phyloP scores from a whole-genome alignment of 2,888 invertebrate genomes.

The Polietes domitor region DNA sequence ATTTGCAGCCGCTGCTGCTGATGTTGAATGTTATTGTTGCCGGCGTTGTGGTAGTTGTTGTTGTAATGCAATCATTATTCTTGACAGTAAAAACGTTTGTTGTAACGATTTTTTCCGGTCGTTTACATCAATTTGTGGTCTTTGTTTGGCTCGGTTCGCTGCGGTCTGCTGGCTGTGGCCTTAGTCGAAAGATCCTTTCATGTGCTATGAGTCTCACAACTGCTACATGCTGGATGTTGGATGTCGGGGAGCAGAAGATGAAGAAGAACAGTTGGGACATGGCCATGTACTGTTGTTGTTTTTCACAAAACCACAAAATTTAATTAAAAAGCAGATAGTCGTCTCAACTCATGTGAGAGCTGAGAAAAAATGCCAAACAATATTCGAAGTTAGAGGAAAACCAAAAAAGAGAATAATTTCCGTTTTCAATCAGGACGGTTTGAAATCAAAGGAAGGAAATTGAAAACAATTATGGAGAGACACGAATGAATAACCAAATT shows the following conservation, averaged over 20 bases:
- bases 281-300: too few species aligned
- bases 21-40: conserved; percentile 24
- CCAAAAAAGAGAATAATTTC: not conserved
- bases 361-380: not conserved
- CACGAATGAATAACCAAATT: too few species aligned
- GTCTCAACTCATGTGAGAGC: not conserved
- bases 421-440: not conserved
- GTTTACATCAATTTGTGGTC: conserved; percentile 61
- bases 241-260: not conserved
- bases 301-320: conserved; percentile 60
- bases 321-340: conserved; percentile 53
- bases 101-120: conserved; percentile 63
- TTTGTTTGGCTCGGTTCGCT: conserved; percentile 7
- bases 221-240: not conserved
- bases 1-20: not conserved
- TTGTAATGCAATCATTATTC: conserved; percentile 40
- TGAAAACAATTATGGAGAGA: not conserved
- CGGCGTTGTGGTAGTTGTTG: not conserved
- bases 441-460: too few species aligned
- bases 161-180: not conserved
- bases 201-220: not conserved
- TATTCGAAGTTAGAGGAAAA: not conserved
- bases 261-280: not conserved
- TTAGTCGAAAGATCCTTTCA: not conserved
- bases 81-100: conserved; percentile 59